A percentile compares a stretch with the other conserved stretches of the same genome.
Evolutionary conservation across 2,797 vertebrate species (phyloP).

Genomic region (Mus caroli): DNA sequence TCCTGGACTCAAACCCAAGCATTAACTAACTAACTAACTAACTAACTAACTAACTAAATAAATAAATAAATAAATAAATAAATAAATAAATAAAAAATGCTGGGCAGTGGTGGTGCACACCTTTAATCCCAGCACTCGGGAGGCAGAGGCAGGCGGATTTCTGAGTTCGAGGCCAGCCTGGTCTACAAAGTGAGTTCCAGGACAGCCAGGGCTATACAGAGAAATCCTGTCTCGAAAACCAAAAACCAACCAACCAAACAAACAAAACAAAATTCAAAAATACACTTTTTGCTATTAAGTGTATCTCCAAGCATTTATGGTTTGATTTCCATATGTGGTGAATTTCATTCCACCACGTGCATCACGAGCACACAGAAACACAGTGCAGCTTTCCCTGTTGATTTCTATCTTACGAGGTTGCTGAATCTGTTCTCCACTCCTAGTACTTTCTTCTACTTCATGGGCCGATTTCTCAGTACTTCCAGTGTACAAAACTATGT

Average conservation of each 20-base stretch:
- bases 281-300: not conserved
- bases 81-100: too few relatives aligned
- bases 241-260: too few relatives aligned
- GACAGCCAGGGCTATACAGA: too few relatives aligned
- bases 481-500: not conserved
- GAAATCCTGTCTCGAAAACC: too few relatives aligned
- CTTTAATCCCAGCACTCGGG: too few relatives aligned
- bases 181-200: too few relatives aligned
- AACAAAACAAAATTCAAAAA: not conserved
- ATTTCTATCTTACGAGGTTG: not conserved
- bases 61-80: too few relatives aligned
- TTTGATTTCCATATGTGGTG: constrained; percentile 14
- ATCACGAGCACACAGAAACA: not conserved
- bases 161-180: too few relatives aligned
- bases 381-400: not conserved
- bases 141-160: too few relatives aligned
- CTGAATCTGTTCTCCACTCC: not conserved
- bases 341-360: constrained; percentile 43
- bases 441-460: not conserved
- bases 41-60: too few relatives aligned
- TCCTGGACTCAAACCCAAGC: not conserved
- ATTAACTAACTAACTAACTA: not conserved
- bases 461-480: not conserved
- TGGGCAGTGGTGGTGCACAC: too few relatives aligned
- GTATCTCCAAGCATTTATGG: not conserved